Evolutionary conservation across 2,797 vertebrate genomes (phyloP).

Genomic region (Chiloscyllium punctatum): DNA sequence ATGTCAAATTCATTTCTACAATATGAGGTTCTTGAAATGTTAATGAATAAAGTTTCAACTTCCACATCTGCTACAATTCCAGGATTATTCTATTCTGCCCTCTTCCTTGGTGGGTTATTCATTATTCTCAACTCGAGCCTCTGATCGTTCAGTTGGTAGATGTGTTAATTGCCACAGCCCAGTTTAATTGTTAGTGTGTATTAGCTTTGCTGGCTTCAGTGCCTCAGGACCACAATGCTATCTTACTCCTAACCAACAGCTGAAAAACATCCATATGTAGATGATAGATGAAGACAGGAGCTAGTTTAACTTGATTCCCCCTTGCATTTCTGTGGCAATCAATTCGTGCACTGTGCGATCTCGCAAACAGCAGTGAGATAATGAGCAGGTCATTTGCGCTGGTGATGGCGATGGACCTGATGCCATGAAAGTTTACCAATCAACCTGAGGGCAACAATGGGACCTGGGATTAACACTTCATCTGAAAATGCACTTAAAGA

Average conservation of each 20-base stretch:
- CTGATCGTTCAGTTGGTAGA: background rate
- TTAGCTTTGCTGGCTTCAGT: background rate
- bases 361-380: background rate
- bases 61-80: background rate
- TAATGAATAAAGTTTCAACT: conserved; percentile 2
- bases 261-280: background rate
- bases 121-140: background rate
- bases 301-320: background rate
- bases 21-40: conserved; percentile 30
- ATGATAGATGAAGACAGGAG: background rate
- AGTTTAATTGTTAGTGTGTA: too few relatives aligned
- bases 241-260: background rate
- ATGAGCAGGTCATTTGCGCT: background rate
- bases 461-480: background rate
- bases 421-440: background rate
- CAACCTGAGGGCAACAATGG: background rate
- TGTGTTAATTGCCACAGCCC: background rate
- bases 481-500: background rate
- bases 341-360: background rate
- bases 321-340: background rate
- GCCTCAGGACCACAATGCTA: background rate
- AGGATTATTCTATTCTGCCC: background rate
- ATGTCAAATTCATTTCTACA: conserved; percentile 5
- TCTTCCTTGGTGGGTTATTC: background rate
- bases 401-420: background rate